Evolutionary conservation across 2,113 vertebrate species (phyloP), one percentile per base, ranked within the genome.

Genomic region (Oostethus manadensis): DNA sequence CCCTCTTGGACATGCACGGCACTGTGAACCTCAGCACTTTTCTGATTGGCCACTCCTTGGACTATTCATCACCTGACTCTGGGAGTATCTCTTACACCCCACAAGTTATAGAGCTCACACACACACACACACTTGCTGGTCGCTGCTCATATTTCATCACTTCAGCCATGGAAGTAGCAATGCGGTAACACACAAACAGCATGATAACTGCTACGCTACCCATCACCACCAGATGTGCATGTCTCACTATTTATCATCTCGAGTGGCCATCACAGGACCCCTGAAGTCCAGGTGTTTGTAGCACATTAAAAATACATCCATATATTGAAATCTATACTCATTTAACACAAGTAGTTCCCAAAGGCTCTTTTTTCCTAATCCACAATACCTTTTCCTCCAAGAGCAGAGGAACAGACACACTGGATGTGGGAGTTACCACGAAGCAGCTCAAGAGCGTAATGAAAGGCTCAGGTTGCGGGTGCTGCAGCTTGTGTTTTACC

Each of bases 401-500:
- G 21, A 21, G n/a, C 23, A 33, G 15, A 21, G 40, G 49, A 3
- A 23, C 23, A 33, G 15, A 51, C 1, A 14, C 38, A 3, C 38
- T 33, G 53, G 53, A 55, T 35, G 53, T 40, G 53, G 53, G 53
- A 40, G 53, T 40, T 55, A 55, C 40, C 40, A 55, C 9, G 53
- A 55, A 55, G 18, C n/a, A 40, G 53, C 51, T 54, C 33, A 54
- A 33, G 29, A 54, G 29, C 9, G n/a, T 55, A 18, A 55, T 40
- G 53, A 55, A 55, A 55, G 53, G 53, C 53, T 38, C n/a, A 38
- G 53, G 35, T 40, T 38, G 15, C 35, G 15, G 18, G 35, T 38
- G 53, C 35, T 38, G 53, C 33, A 55, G 53, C n/a, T 55, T 55
- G 50, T 26, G 29, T 55, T 55, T 55, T 55, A 55, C 38, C 35